Evolutionary conservation across 1,140 invertebrate genomes (phyloP).

Genomic region (Diachasmimorpha longicaudata): DNA sequence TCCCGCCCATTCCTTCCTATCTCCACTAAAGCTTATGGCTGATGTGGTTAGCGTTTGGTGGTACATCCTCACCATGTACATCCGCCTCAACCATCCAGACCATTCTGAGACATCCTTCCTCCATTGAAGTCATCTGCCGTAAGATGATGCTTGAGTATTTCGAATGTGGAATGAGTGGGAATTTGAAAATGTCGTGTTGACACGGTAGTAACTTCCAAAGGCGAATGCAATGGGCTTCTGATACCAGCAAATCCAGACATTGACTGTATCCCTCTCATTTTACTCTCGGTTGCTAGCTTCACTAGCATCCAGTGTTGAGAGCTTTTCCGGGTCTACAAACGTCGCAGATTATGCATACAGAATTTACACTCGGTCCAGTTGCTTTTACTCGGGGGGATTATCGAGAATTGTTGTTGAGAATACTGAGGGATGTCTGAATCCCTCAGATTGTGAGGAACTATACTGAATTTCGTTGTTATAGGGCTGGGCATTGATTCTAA

Average conservation of each 20-base stretch:
- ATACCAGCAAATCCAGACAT: not conserved
- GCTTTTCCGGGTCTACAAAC: conserved; percentile 14
- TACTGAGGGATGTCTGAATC: not conserved
- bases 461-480: not conserved
- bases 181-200: not conserved
- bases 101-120: not conserved
- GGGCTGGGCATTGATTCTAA: not conserved
- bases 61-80: not conserved
- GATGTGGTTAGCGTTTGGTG: not conserved
- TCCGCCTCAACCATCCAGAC: not conserved
- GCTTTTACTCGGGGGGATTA: conserved; percentile 15
- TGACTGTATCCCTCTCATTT: not conserved
- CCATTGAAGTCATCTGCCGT: not conserved
- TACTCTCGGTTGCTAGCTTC: not conserved
- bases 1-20: not conserved
- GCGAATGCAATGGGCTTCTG: not conserved
- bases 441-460: not conserved
- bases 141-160: not conserved
- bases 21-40: not conserved
- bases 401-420: not conserved
- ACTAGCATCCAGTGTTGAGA: not conserved
- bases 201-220: no score
- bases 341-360: conserved; percentile 19
- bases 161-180: not conserved
- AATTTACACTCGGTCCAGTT: conserved; percentile 23